A percentile compares a stretch with the other conserved stretches of the same genome.
Evolutionary conservation across 2,888 invertebrate species (phyloP).

Genomic region (Eupithecia subumbrata): DNA sequence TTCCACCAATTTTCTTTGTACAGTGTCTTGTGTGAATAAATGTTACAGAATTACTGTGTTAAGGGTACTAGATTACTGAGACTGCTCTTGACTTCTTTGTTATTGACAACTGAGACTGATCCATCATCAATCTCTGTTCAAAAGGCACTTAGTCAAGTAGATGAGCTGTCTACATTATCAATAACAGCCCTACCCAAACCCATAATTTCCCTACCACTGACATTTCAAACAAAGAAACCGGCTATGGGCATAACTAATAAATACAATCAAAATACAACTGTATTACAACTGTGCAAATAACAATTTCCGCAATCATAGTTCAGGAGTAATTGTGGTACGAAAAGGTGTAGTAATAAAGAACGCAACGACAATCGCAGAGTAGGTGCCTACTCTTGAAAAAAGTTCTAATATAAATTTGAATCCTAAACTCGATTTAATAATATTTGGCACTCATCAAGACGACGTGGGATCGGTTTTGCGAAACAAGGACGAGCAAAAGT

Average conservation of each 20-base stretch:
- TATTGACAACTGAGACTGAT: too few relatives aligned
- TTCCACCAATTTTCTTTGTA: too few relatives aligned
- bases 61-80: too few relatives aligned
- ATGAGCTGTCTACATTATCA: neutral
- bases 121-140: neutral
- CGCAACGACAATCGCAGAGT: neutral
- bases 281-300: slow-evolving; percentile 7
- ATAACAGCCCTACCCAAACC: neutral
- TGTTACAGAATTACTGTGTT: too few relatives aligned
- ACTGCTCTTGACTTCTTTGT: too few relatives aligned
- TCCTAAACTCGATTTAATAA: neutral
- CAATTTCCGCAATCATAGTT: slow-evolving; percentile 11
- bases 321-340: neutral
- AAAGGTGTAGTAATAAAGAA: slow-evolving; percentile 20
- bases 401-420: neutral
- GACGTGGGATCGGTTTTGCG: too few relatives aligned
- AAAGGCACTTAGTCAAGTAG: neutral
- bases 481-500: too few relatives aligned
- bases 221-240: slow-evolving; percentile 18
- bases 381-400: neutral
- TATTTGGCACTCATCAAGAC: neutral
- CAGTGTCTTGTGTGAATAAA: too few relatives aligned
- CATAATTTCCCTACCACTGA: slow-evolving; percentile 15
- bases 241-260: slow-evolving; percentile 11
- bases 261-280: slow-evolving; percentile 11